A percentile compares a stretch with the other conserved stretches of the same genome.
Evolutionary conservation across 2,888 invertebrate species (phyloP).

Genomic region (Operophtera brumata): DNA sequence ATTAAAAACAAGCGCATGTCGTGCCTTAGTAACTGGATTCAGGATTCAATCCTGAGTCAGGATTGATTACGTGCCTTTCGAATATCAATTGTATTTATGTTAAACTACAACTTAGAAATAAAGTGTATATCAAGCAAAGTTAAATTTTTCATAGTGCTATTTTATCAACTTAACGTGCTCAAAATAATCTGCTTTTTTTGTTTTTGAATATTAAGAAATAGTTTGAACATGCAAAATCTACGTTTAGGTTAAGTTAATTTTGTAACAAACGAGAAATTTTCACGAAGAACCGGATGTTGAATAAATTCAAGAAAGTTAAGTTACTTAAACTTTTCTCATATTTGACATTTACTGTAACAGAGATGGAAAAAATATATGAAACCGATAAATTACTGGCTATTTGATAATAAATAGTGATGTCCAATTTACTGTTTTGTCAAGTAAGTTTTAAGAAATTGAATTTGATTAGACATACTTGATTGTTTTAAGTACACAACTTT

Average conservation of each 20-base stretch:
- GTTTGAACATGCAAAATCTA: no score
- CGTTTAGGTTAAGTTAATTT: no score
- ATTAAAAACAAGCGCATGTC: constrained; percentile 5
- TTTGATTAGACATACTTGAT: no score
- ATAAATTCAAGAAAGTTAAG: no score
- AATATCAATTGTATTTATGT: constrained; percentile 24
- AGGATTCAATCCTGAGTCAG: no score
- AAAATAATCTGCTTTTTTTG: neutral
- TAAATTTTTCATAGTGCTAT: neutral
- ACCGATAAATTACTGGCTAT: constrained; percentile 10
- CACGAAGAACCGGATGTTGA: no score
- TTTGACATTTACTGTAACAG: no score
- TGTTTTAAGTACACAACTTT: no score
- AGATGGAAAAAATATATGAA: neutral
- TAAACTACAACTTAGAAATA: constrained; percentile 4
- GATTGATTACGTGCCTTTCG: constrained; percentile 28
- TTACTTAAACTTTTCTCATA: no score
- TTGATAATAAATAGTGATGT: constrained; percentile 11
- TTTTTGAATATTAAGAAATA: no score
- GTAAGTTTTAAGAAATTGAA: neutral
- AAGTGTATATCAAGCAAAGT: neutral
- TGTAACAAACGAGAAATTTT: no score
- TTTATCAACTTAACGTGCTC: constrained; percentile 11
- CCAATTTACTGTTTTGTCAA: neutral
- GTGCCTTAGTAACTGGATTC: constrained; percentile 19